Evolutionary conservation across 1,140 invertebrate genomes (phyloP), one percentile per base, ranked within the genome.

Genomic region (Halotydeus destructor): DNA sequence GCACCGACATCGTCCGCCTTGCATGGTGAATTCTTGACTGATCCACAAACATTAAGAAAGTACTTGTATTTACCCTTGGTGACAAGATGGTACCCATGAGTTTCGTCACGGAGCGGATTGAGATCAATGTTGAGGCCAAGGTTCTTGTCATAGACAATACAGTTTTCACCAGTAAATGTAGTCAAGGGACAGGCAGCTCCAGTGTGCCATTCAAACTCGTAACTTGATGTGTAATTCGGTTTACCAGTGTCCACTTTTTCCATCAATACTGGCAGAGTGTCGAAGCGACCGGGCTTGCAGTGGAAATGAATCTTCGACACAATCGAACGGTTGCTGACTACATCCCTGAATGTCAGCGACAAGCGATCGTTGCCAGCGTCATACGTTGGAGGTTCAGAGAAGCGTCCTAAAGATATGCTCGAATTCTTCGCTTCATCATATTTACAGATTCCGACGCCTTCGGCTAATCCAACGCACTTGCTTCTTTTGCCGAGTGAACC

Each of bases 81-180:
- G 14, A 51, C 51, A 26, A 40, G 12, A 9, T 52, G 48, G 23
- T 51, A 55, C n/a, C n/a, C n/a, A n/a, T n/a, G n/a, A 2, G 12
- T 35, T 25, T 50, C 33, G 5, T 46, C 47, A 19, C 27, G 57
- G 28, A 60, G 44, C 16, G 49, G 50, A 14, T 42, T 54, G 25
- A 62, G 42, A 39, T 62, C 59, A 53, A 57, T 57, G 24, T 47
- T 52, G 22, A 55, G 52, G n/a, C 57, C 57, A 54, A 30, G 41
- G 28, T 46, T 48, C 38, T 51, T 39, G 42, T 57, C 55, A 46
- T 43, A 47, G 0, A 61, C 52, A 40, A 48, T 47, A 47, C 59
- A 61, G 38, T 54, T 43, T 5, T 39, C 44, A n/a, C 58, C 58
- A 6, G 36, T 44, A 36, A 52, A 50, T 18, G 52, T 46, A 9